A percentile compares a stretch with the other conserved stretches of the same genome.
These are phyloP conservation scores for Stenoptilia bipunctidactyla DNA, from an alignment of 2,888 invertebrate species.

Conservation along the genomic window DNA sequence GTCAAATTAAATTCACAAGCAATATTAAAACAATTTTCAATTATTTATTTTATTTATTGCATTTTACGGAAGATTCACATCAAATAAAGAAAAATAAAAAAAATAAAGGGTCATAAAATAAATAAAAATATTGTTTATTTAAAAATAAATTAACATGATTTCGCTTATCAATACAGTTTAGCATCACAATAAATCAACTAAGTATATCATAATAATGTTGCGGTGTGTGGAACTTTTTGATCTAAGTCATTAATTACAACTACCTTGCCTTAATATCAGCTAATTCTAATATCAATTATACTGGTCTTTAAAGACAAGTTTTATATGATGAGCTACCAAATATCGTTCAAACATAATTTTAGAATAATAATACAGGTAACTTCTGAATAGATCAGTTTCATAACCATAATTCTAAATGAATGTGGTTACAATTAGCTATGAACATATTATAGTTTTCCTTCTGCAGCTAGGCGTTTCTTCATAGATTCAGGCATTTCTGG, in stretches of 20 bases:
- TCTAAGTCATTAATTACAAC: constrained; percentile 16
- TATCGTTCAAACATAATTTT: constrained; percentile 4
- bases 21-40: no score
- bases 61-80: no score
- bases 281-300: constrained; percentile 10
- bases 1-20: no score
- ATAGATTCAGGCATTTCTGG: constrained; percentile 96
- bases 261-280: constrained; percentile 10
- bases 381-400: no score
- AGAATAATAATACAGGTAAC: not conserved
- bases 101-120: constrained; percentile 12
- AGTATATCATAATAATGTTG: constrained; percentile 22
- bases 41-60: no score
- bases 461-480: constrained; percentile 76
- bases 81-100: constrained; percentile 6
- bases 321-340: constrained; percentile 12
- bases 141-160: constrained; percentile 42
- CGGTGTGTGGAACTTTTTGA: constrained; percentile 25
- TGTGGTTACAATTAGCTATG: no score
- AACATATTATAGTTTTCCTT: constrained; percentile 19
- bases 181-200: constrained; percentile 34
- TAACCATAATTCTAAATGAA: no score
- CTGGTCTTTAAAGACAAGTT: constrained; percentile 14
- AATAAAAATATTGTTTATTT: constrained; percentile 36
- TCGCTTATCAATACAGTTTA: constrained; percentile 26